phyloP scores from a whole-genome alignment of 2,113 vertebrate species.

The Corythornis madagascariensis region DNA sequence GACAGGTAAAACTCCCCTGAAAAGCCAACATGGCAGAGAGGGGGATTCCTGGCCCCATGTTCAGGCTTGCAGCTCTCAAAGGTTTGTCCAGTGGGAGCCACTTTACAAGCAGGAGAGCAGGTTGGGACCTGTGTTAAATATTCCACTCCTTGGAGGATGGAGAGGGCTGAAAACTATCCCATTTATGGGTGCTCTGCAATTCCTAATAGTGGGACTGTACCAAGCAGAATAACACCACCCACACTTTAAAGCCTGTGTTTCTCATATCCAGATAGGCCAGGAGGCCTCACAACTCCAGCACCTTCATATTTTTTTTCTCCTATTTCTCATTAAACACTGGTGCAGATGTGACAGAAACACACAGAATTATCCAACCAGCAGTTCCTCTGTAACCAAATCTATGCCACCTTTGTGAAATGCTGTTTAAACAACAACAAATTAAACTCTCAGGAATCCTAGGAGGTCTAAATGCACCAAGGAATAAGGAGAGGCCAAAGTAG shows the following conservation, averaged over 20 bases:
- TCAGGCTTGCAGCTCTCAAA: neutral
- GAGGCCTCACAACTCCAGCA: neutral
- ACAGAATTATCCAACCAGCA: neutral
- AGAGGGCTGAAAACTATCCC: neutral
- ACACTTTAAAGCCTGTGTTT: neutral
- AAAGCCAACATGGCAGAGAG: neutral
- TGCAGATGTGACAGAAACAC: neutral
- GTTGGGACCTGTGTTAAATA: neutral
- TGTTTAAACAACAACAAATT: neutral
- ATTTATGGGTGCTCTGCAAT: neutral
- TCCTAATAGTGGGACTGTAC: neutral
- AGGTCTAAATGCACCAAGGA: neutral
- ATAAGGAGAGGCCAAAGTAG: rapidly evolving
- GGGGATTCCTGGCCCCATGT: neutral
- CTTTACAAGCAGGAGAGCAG: neutral
- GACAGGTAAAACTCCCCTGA: neutral
- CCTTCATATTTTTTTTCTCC: neutral
- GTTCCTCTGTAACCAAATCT: neutral
- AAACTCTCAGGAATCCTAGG: neutral
- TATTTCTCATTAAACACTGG: neutral
- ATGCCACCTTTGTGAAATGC: neutral
- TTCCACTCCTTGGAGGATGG: neutral
- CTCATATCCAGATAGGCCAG: neutral
- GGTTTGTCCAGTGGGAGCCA: neutral
- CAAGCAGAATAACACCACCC: neutral